phyloP scores from a whole-genome alignment of 2,797 vertebrate genomes.

The Hypotaenidia philippensis region DNA sequence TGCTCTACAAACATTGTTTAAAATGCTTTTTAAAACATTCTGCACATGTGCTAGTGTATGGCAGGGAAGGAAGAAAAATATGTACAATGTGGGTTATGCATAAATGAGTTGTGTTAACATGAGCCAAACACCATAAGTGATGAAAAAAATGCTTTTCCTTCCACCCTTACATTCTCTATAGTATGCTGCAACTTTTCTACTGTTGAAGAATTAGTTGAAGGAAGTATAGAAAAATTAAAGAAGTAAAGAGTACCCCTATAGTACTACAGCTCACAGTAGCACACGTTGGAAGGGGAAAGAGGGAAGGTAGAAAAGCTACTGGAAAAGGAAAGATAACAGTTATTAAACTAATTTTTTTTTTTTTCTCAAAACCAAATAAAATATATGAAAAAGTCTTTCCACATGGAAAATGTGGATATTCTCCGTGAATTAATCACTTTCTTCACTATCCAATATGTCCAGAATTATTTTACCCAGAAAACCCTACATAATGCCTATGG shows the following conservation, averaged over 20 bases:
- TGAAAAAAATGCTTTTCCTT: not conserved
- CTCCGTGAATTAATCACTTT: not conserved
- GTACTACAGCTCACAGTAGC: not conserved
- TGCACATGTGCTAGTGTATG: not conserved
- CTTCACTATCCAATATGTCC: not conserved
- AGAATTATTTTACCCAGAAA: not conserved
- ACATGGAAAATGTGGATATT: not conserved
- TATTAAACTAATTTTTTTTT: not conserved
- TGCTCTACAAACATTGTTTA: not conserved
- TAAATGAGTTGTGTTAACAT: not conserved
- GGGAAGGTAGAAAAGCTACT: not conserved
- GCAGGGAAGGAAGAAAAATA: not conserved
- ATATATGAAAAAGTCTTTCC: not conserved
- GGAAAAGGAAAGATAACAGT: not conserved
- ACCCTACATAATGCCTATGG: not conserved
- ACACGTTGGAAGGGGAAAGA: not conserved
- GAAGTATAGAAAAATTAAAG: not conserved
- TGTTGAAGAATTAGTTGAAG: not conserved
- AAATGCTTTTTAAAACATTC: not conserved
- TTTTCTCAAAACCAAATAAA: not conserved
- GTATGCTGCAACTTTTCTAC: not conserved
- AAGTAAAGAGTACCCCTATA: not conserved
- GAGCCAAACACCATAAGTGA: not conserved
- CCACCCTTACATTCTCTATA: not conserved
- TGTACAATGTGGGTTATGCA: not conserved